Conservation (phyloP, 64 coral and sea anemone species). For the Stichodactyla helianthus region DNA sequence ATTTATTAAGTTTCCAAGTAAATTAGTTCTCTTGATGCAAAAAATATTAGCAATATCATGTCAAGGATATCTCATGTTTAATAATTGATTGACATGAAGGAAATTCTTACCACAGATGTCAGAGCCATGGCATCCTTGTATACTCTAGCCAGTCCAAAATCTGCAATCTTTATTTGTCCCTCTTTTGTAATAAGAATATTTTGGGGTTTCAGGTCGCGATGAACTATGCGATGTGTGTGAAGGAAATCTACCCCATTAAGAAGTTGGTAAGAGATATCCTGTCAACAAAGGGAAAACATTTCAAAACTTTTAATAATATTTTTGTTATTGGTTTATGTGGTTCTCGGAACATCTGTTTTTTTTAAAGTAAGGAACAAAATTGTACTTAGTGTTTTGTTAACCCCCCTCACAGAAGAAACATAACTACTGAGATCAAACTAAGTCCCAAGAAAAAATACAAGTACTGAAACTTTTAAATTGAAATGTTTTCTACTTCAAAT, state of each 20-base stretch:
- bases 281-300: background rate
- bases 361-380: background rate
- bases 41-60: background rate
- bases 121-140: conserved; percentile 91
- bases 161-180: conserved; percentile 93
- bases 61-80: background rate
- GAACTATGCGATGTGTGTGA: conserved; percentile 92
- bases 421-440: no score
- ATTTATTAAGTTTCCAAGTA: background rate
- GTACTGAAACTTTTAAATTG: background rate
- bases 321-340: background rate
- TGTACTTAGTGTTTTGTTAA: background rate
- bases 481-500: background rate
- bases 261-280: conserved; percentile 92
- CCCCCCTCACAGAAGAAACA: background rate
- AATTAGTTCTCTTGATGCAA: background rate
- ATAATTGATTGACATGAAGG: background rate
- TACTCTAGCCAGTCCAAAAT: conserved; percentile 94
- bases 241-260: conserved; percentile 90
- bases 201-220: conserved; percentile 94
- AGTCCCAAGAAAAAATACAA: background rate
- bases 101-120: conserved; percentile 88
- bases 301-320: background rate
- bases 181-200: conserved; percentile 86
- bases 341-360: background rate